Evolutionary conservation across 1,140 invertebrate genomes (phyloP).

Genomic region (Heliconius himera): DNA sequence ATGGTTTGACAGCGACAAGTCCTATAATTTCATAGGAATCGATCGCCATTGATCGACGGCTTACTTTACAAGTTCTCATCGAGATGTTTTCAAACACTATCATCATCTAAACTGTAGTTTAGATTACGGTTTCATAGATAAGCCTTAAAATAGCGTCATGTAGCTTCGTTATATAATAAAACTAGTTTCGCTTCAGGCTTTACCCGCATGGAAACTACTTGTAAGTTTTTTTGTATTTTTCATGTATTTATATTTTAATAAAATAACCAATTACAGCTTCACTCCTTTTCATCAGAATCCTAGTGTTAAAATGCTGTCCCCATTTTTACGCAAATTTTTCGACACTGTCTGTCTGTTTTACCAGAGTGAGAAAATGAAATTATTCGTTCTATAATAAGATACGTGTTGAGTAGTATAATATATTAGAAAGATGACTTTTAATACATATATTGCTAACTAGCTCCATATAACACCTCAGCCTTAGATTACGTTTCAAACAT

Average conservation of each 20-base stretch:
- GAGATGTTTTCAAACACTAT: slow-evolving; percentile 14
- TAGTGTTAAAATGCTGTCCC: too few species aligned
- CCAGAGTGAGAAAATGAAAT: too few species aligned
- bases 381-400: background rate
- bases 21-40: background rate
- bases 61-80: slow-evolving; percentile 9
- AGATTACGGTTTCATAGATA: background rate
- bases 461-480: background rate
- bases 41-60: background rate
- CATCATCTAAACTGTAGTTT: slow-evolving; percentile 16
- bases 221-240: too few species aligned
- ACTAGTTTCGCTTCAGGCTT: background rate
- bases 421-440: background rate
- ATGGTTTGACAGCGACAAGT: background rate
- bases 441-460: background rate
- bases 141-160: background rate
- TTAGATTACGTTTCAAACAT: background rate
- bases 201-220: background rate
- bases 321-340: too few species aligned
- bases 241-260: too few species aligned
- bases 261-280: too few species aligned
- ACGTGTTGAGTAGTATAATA: background rate
- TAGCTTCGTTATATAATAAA: background rate
- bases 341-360: too few species aligned
- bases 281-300: too few species aligned